These are phyloP conservation scores for Biston betularia DNA, from an alignment of 2,888 invertebrate species.

Conservation along the genomic window DNA sequence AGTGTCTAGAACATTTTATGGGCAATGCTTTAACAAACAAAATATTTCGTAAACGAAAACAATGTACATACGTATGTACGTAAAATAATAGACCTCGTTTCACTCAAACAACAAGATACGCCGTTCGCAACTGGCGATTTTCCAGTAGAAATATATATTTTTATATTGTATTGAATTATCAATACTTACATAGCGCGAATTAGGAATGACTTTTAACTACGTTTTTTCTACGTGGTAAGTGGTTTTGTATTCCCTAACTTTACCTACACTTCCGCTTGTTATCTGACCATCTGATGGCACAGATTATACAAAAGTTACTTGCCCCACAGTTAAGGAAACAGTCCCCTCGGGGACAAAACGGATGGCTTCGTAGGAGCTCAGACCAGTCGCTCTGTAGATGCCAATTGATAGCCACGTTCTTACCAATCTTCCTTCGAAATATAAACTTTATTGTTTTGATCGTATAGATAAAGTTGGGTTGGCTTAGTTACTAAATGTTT, in stretches of 20 bases:
- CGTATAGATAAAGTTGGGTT: slow-evolving; percentile 35
- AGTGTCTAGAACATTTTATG: too few relatives aligned
- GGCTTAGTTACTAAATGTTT: neutral
- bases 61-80: too few relatives aligned
- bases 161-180: too few relatives aligned
- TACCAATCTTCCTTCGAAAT: neutral
- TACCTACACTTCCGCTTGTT: neutral
- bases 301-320: slow-evolving; percentile 14
- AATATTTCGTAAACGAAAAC: too few relatives aligned
- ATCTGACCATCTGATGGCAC: slow-evolving; percentile 1
- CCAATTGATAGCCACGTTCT: slow-evolving; percentile 57
- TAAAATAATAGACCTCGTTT: too few relatives aligned
- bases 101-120: too few relatives aligned
- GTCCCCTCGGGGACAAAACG: slow-evolving; percentile 65
- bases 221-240: too few relatives aligned
- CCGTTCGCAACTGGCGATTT: too few relatives aligned
- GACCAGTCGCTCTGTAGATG: slow-evolving; percentile 65
- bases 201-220: too few relatives aligned
- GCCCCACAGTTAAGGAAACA: slow-evolving; percentile 8
- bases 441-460: slow-evolving; percentile 11
- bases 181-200: too few relatives aligned
- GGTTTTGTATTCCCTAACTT: neutral
- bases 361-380: slow-evolving; percentile 52
- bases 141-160: too few relatives aligned
- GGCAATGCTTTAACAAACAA: too few relatives aligned